Base-by-base conservation (phyloP, 2,888 invertebrate genomes). In the Catocala nupta region DNA sequence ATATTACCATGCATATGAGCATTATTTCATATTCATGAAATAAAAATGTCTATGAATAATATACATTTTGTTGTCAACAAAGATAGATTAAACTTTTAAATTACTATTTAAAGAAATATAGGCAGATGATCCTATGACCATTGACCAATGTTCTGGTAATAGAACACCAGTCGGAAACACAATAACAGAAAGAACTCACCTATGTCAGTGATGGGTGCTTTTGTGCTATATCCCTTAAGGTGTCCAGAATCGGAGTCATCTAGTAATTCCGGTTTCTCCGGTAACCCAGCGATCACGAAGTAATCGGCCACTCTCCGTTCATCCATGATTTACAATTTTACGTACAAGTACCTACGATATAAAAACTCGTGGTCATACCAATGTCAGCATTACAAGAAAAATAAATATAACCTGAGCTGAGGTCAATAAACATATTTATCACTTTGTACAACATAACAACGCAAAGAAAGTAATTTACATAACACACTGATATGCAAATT, bases 221-320 rank as follows among this genome's bases (percentile, higher is more conserved):
- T 96, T 76, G 97, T 96, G 86, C 96, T 96, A 85, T 96, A 97
- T 80, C 96, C 96, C 87, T 97, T 98, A 52, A 98, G 95, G 84
- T 97, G 97, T 39, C 97, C 96, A 68, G 96, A 96, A 87, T 97
- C 97, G 67, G 97, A 97, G 79, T 96, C 96, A 85, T 97, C 97
- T 56, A 97, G 94, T 63, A 96, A 94, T 83, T 97, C 96, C 36
- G 97, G 96, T 83, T 96, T 95, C 69, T 97, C 97, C 12, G 98
- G 97, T 87, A 99, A 95, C 36, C 99, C 99, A 85, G 99, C 99
- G 68, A 99, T 98, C 75, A 99, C 99, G 95, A 99, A 99, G 93
- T 99, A 99, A 95, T 99, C 99, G 33, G 98, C 99, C 70, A 99
- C 98, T 90, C 97, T 95, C 84, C 96, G 95, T 82, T 98, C 98